phyloP scores from a whole-genome alignment of 2,113 vertebrate genomes.

The Ia io region DNA sequence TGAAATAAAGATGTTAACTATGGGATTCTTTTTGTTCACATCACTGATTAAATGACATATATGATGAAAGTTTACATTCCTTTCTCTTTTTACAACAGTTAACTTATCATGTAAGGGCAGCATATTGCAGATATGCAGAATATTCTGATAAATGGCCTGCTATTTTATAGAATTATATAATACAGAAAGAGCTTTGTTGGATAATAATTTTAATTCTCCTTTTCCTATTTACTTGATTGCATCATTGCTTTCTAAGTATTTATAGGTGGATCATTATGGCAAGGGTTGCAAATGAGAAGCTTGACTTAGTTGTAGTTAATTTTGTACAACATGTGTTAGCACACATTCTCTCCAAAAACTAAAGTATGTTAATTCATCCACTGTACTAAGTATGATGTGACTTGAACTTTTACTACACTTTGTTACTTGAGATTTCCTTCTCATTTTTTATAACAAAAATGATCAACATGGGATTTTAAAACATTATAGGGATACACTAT shows the following conservation, averaged over 20 bases:
- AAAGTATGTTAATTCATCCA: background rate
- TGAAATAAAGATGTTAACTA: background rate
- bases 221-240: background rate
- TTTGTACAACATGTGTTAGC: background rate
- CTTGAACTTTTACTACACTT: background rate
- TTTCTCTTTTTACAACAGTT: background rate
- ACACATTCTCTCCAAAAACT: background rate
- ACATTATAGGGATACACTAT: background rate
- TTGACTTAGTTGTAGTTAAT: background rate
- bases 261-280: background rate
- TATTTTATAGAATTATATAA: background rate
- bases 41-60: conserved; percentile 60
- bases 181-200: background rate
- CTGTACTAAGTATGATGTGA: background rate
- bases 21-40: conserved; percentile 19
- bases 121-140: conserved; percentile 1
- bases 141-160: conserved; percentile 55
- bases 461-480: background rate
- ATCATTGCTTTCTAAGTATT: background rate
- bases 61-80: conserved; percentile 22
- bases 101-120: conserved; percentile 54
- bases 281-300: background rate
- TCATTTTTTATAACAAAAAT: background rate
- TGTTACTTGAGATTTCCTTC: background rate
- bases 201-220: background rate